phyloP scores from a whole-genome alignment of 2,113 vertebrate genomes.

The Gulo gulo region DNA sequence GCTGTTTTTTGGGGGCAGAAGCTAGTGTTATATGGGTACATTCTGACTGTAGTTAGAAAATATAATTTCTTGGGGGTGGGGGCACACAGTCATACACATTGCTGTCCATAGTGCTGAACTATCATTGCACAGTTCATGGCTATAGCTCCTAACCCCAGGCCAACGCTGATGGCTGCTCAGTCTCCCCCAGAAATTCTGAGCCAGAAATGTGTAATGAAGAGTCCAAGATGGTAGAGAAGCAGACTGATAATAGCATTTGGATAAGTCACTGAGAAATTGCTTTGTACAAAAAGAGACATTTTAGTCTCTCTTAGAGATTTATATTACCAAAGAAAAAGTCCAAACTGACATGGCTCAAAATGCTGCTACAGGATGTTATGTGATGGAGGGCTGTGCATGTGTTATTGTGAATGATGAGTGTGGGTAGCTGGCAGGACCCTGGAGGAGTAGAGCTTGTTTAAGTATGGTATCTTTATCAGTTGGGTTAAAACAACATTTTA shows the following conservation, averaged over 20 bases:
- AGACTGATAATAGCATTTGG: neutral
- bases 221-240: neutral
- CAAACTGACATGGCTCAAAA: neutral
- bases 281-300: neutral
- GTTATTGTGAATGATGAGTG: neutral
- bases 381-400: neutral
- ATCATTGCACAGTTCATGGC: neutral
- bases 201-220: neutral
- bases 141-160: neutral
- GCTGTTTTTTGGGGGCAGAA: neutral
- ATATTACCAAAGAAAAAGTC: neutral
- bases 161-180: neutral
- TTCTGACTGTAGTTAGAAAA: neutral
- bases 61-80: neutral
- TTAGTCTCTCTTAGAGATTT: constrained; percentile 3
- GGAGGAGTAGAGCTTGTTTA: neutral
- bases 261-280: neutral
- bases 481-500: neutral
- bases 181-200: neutral
- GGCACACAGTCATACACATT: neutral
- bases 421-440: neutral
- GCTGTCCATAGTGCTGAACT: constrained; percentile 75
- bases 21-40: neutral
- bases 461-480: neutral
- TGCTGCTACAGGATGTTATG: neutral